A percentile compares a stretch with the other conserved stretches of the same genome.
These are phyloP conservation scores for Aelia acuminata DNA, from an alignment of 2,888 invertebrate genomes.

Conservation along the genomic window DNA sequence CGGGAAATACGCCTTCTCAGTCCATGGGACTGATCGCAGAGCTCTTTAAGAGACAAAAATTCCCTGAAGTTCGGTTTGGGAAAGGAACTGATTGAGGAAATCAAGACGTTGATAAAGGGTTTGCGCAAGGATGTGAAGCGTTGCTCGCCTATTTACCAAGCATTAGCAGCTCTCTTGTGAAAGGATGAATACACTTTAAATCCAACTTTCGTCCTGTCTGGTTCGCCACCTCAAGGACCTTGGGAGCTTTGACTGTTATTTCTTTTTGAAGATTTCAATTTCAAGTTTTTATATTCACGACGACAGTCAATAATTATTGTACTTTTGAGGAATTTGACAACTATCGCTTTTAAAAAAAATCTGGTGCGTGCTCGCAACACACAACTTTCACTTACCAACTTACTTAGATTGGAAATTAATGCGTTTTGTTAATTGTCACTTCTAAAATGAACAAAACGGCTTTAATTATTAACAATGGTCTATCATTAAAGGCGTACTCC, in stretches of 20 bases:
- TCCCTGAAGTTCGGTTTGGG: background rate
- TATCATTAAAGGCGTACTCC: too few relatives aligned
- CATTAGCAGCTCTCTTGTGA: constrained; percentile 38
- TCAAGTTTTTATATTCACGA: background rate
- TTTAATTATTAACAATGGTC: too few relatives aligned
- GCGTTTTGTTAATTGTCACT: too few relatives aligned
- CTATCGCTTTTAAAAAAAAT: too few relatives aligned
- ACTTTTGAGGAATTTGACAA: background rate
- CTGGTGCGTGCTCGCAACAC: too few relatives aligned
- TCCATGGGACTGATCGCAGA: background rate
- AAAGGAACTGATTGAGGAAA: constrained; percentile 45
- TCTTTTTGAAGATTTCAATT: background rate
- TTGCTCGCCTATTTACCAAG: constrained; percentile 43
- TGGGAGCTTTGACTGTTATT: background rate
- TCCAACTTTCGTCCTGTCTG: constrained; percentile 1
- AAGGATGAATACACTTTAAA: constrained; percentile 45
- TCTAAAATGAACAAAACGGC: too few relatives aligned
- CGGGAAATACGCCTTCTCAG: background rate
- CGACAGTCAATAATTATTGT: constrained; percentile 3
- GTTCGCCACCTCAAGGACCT: constrained; percentile 5
- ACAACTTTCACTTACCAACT: too few relatives aligned
- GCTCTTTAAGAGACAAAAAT: constrained; percentile 39
- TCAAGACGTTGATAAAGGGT: constrained; percentile 7
- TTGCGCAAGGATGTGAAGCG: constrained; percentile 38
- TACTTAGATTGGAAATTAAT: too few relatives aligned